Conservation (phyloP, 2,113 vertebrate species). For the Grammomys surdaster region DNA sequence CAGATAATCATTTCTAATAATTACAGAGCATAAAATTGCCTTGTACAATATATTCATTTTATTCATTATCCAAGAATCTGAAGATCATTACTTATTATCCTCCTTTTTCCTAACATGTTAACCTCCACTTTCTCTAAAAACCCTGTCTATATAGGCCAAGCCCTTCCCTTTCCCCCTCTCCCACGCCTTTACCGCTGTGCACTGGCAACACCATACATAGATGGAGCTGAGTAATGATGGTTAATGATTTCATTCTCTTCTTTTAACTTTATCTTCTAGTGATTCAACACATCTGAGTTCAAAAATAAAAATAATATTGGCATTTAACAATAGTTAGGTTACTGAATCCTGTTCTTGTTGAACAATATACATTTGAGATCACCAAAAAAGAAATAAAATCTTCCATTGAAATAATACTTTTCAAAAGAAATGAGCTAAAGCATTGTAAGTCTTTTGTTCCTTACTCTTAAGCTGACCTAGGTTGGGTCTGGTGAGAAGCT, state of each 20-base stretch:
- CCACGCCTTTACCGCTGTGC: not conserved
- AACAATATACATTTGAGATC: not conserved
- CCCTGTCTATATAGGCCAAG: not conserved
- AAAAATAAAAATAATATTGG: not conserved
- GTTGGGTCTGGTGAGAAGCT: not conserved
- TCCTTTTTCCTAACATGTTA: not conserved
- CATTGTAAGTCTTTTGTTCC: not conserved
- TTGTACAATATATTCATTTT: constrained; percentile 40
- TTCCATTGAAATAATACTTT: not conserved
- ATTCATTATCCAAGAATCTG: constrained; percentile 33
- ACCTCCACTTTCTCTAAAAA: not conserved
- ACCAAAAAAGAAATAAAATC: not conserved
- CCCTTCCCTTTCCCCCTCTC: accelerated
- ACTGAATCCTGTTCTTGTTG: not conserved
- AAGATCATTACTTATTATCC: not conserved
- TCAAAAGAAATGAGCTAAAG: not conserved
- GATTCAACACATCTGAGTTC: not conserved
- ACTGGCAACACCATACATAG: not conserved
- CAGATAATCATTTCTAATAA: constrained; percentile 50
- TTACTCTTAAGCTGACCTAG: not conserved
- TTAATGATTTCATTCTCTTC: not conserved
- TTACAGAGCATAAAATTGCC: constrained; percentile 13
- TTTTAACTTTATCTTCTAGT: not conserved
- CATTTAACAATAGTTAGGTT: not conserved
- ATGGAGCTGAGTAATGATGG: not conserved